Conservation (phyloP, 1,140 invertebrate genomes). For the Brachionus calyciflorus region DNA sequence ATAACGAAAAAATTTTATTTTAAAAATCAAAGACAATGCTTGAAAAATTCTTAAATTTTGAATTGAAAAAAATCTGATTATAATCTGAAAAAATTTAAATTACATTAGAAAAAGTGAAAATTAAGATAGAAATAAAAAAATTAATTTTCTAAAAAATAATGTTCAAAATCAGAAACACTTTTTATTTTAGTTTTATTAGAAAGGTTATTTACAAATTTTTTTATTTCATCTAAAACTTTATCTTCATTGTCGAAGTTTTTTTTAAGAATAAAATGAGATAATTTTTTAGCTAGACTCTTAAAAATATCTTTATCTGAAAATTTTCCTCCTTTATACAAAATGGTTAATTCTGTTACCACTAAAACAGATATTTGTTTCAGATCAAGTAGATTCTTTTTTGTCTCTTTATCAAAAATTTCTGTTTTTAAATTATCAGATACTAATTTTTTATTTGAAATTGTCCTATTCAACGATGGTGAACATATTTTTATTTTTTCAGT, state of each 20-base stretch:
- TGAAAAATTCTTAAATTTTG: background rate
- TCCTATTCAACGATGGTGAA: background rate
- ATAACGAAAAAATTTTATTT: too few species aligned
- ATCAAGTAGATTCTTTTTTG: conserved; percentile 2
- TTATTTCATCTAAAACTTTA: background rate
- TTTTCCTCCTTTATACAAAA: conserved; percentile 41
- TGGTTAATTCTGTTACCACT: conserved; percentile 13
- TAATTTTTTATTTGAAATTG: background rate
- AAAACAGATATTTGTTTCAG: conserved; percentile 20
- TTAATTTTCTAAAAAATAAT: background rate
- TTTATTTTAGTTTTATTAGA: background rate
- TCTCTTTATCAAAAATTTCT: background rate
- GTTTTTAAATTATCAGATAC: background rate
- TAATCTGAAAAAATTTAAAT: too few species aligned
- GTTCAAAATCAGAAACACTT: conserved; percentile 17
- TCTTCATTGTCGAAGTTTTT: conserved; percentile 23
- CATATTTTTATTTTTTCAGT: conserved; percentile 16
- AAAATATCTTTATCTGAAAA: conserved; percentile 37
- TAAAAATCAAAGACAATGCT: too few species aligned
- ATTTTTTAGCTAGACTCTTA: conserved; percentile 26
- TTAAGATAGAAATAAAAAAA: conserved; percentile 1
- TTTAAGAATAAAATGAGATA: conserved; percentile 10
- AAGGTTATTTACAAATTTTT: conserved; percentile 8
- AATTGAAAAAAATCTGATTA: conserved; percentile 17
- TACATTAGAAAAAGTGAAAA: too few species aligned